Evolutionary conservation across 2,113 vertebrate species (phyloP).

Genomic region (Cyanoramphus novaezelandiae): DNA sequence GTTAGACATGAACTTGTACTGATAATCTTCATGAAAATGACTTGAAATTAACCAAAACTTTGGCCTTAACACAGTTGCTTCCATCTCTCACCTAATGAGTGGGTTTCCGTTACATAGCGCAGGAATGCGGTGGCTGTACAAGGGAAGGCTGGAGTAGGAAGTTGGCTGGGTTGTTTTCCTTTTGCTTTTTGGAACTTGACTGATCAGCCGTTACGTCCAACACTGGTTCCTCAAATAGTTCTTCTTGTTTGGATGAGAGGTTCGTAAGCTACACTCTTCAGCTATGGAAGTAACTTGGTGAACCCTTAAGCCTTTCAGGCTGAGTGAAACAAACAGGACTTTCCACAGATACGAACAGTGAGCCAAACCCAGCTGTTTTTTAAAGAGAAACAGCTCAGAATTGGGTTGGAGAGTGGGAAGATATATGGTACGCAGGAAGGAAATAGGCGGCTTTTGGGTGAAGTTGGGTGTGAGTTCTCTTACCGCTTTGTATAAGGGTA

Average conservation of each 20-base stretch:
- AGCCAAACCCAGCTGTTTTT: not conserved
- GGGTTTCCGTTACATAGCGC: not conserved
- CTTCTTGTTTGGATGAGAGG: not conserved
- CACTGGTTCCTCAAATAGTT: not conserved
- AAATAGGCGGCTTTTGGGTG: not conserved
- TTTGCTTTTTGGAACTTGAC: not conserved
- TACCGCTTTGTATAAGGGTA: not conserved
- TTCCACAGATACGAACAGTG: not conserved
- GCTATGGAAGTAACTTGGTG: not conserved
- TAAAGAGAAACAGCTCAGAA: not conserved
- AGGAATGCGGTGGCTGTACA: not conserved
- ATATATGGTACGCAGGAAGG: not conserved
- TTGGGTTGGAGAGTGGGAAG: not conserved
- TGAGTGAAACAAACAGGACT: not conserved
- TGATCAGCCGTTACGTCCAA: not conserved
- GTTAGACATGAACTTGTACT: fast-evolving
- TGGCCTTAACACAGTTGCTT: not conserved
- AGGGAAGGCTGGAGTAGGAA: not conserved
- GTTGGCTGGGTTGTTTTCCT: not conserved
- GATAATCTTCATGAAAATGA: fast-evolving
- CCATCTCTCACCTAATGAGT: not conserved
- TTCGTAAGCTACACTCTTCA: not conserved
- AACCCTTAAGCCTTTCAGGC: not conserved
- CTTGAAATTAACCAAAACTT: not conserved
- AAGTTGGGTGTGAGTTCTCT: not conserved